These are phyloP conservation scores for Eudyptes chrysolophus DNA, from an alignment of 2,113 vertebrate genomes.

Conservation along the genomic window DNA sequence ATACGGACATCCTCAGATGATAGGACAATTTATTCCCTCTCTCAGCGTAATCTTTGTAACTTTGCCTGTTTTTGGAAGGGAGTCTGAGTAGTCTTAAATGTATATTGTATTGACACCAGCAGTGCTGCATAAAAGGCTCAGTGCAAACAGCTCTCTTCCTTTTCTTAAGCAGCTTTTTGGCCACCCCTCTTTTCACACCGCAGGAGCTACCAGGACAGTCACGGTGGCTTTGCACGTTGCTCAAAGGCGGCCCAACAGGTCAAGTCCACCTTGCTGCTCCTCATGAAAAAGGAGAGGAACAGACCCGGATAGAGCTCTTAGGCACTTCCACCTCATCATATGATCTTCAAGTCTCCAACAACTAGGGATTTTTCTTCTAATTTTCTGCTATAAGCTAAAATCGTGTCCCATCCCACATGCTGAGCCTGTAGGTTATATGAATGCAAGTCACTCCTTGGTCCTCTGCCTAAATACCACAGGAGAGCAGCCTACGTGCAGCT, in stretches of 20 bases:
- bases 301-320: not conserved
- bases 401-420: not conserved
- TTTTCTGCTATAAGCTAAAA: not conserved
- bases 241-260: not conserved
- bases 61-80: not conserved
- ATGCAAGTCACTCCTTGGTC: not conserved
- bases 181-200: not conserved
- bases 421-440: not conserved
- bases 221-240: rapidly evolving
- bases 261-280: not conserved
- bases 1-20: not conserved
- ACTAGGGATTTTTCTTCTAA: not conserved
- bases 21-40: not conserved
- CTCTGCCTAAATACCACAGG: not conserved
- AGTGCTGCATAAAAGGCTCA: not conserved
- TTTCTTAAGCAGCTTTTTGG: not conserved
- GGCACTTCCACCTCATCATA: not conserved
- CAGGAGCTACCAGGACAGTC: not conserved
- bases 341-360: not conserved
- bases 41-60: not conserved
- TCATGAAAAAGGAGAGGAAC: not conserved
- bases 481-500: not conserved
- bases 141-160: not conserved
- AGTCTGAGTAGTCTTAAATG: not conserved
- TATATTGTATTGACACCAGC: not conserved